phyloP scores from a whole-genome alignment of 2,797 vertebrate genomes.

The Coranthus polyacanthus region DNA sequence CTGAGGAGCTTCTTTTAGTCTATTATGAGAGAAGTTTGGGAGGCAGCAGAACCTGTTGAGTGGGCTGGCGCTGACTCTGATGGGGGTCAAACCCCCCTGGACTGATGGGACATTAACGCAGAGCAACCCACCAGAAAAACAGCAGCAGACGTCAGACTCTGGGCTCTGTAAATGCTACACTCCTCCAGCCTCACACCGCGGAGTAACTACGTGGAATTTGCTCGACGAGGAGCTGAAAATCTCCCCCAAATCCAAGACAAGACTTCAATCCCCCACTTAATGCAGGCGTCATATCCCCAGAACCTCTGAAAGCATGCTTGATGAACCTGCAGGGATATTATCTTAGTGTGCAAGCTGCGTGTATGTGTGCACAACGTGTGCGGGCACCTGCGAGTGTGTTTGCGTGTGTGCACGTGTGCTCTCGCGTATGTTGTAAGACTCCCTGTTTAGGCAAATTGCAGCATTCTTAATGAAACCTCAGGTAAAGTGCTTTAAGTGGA shows the following conservation, averaged over 20 bases:
- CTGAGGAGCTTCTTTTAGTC: slow-evolving; percentile 54
- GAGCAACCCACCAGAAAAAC: slow-evolving; percentile 23
- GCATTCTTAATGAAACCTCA: slow-evolving; percentile 94
- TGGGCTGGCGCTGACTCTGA: slow-evolving; percentile 9
- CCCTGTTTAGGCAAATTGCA: slow-evolving; percentile 89
- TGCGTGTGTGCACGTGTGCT: slow-evolving; percentile 29
- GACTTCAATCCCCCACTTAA: slow-evolving; percentile 56
- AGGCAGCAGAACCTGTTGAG: slow-evolving; percentile 16
- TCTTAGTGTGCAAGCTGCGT: slow-evolving; percentile 64
- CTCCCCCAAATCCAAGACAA: slow-evolving; percentile 21
- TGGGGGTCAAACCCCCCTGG: not conserved
- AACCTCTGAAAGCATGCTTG: slow-evolving; percentile 78
- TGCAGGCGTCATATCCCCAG: slow-evolving; percentile 70
- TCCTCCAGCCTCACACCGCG: slow-evolving; percentile 26
- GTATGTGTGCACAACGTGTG: slow-evolving; percentile 16
- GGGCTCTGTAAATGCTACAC: slow-evolving; percentile 29
- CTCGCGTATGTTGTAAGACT: slow-evolving; percentile 66
- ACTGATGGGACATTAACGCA: slow-evolving; percentile 14
- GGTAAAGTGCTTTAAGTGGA: slow-evolving; percentile 93
- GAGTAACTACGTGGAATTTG: slow-evolving; percentile 46
- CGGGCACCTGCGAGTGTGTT: slow-evolving; percentile 25
- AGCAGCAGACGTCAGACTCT: slow-evolving; percentile 42
- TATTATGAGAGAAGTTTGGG: slow-evolving; percentile 16
- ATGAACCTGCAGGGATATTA: slow-evolving; percentile 75
- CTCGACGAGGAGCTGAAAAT: slow-evolving; percentile 46